A percentile compares a stretch with the other conserved stretches of the same genome.
Conservation (phyloP, 2,797 vertebrate species). For the Vireo griseus region DNA sequence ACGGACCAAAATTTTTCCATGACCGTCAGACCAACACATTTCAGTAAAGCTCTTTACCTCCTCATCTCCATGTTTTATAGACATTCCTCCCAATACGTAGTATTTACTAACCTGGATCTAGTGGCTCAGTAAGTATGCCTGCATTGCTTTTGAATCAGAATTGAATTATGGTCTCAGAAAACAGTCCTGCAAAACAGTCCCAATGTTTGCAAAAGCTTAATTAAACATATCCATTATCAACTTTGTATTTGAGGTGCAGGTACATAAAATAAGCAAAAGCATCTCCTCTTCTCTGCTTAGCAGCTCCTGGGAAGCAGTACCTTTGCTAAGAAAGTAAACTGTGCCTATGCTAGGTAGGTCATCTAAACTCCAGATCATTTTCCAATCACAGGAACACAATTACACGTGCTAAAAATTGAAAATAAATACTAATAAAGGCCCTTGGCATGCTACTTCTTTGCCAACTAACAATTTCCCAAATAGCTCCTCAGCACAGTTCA, state of each 20-base stretch:
- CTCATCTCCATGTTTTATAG: not conserved
- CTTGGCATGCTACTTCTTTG: not conserved
- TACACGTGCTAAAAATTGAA: not conserved
- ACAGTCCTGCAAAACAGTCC: not conserved
- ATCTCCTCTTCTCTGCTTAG: not conserved
- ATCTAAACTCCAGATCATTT: not conserved
- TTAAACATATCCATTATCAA: not conserved
- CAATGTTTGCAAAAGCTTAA: not conserved
- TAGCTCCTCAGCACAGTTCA: not conserved
- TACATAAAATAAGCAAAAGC: not conserved
- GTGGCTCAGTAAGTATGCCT: not conserved
- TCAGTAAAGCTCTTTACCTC: not conserved
- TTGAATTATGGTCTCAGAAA: not conserved
- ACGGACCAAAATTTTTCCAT: not conserved
- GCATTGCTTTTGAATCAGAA: not conserved
- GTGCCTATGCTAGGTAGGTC: not conserved
- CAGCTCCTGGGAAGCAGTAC: not conserved
- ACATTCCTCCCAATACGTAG: not conserved
- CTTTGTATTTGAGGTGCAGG: not conserved
- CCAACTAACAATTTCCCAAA: not conserved
- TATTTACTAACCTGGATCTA: not conserved
- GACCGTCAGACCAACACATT: not conserved
- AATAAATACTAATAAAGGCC: not conserved
- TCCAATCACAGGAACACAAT: not conserved
- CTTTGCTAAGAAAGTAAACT: not conserved